Conservation (phyloP, 2,113 vertebrate genomes). For the Xiphophorus couchianus region DNA sequence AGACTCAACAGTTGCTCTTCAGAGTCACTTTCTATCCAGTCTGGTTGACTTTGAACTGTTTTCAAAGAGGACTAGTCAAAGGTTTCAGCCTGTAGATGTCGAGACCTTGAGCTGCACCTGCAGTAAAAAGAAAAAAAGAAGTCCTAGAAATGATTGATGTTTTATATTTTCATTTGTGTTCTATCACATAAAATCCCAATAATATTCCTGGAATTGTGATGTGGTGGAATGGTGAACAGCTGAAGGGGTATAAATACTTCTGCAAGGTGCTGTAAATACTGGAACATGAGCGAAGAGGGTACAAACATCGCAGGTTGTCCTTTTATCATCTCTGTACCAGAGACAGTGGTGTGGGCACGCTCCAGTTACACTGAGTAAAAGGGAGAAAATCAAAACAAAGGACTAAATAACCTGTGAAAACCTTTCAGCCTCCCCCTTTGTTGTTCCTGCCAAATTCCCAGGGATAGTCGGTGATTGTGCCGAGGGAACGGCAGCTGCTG, state of each 20-base stretch:
- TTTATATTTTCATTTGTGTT: neutral
- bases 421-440: slow-evolving; percentile 15
- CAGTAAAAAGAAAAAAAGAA: no score
- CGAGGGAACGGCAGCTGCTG: slow-evolving; percentile 25
- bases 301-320: slow-evolving; percentile 24
- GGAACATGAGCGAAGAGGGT: slow-evolving; percentile 7
- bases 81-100: no score
- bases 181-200: neutral
- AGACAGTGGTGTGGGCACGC: slow-evolving; percentile 11
- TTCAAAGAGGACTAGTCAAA: no score
- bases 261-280: neutral
- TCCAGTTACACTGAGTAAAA: slow-evolving; percentile 15
- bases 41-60: no score
- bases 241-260: neutral
- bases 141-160: no score
- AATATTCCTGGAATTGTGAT: neutral
- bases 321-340: slow-evolving; percentile 51
- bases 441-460: slow-evolving; percentile 18
- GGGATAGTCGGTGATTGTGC: neutral
- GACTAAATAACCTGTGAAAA: slow-evolving; percentile 35
- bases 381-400: slow-evolving; percentile 3
- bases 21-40: no score
- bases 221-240: neutral
- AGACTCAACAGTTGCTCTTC: no score
- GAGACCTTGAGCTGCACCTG: no score